Base-by-base conservation (phyloP, 2,888 invertebrate species). In the Cataglyphis albicans region DNA sequence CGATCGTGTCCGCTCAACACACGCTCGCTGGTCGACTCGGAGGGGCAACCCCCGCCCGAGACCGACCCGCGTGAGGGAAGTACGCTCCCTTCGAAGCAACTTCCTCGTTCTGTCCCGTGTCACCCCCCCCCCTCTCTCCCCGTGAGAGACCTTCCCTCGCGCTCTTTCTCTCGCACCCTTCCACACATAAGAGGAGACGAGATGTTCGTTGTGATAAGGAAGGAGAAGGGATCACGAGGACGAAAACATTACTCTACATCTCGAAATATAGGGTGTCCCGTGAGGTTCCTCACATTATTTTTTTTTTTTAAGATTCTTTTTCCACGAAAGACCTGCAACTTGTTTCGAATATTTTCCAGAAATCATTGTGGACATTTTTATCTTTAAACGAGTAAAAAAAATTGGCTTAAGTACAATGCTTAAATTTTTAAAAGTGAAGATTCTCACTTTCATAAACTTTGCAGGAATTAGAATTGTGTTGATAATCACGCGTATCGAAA, bases 1-100 rank as follows among this genome's bases (percentile, higher is more conserved):
- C 81, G 84, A 87, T 84, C 81, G 80, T 57, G 83, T 81, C 82
- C 70, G 73, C 88, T 84, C 88, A 88, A 87, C 90, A 88, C 86
- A 88, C 32, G 35, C 64, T 21, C 35, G 12, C n/a, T n/a, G 21
- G 55, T 55, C 70, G 70, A 68, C 9, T 41, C 64, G 65, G 65
- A 29, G 55, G 52, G 75, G 52, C 38, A 29, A 75, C 12, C 52
- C 55, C 75, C 75, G 64, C 75, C 64, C 18, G 44, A 74, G 55
- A 41, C 25, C 57, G 12, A 59, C 18, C 7, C 32, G 21, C 15
- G 35, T 18, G 35, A 44, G 15, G 55, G 35, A 63, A 63, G 29
- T 12, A 18, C 18, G 63, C 21, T 59, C 59, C 21, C 29, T 5
- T 55, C 70, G 35, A 35, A 0, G 25, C n/a, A 52, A 64, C 32